A percentile compares a stretch with the other conserved stretches of the same genome.
Evolutionary conservation across 2,888 invertebrate genomes (phyloP).

Genomic region (Morinoia aosen): DNA sequence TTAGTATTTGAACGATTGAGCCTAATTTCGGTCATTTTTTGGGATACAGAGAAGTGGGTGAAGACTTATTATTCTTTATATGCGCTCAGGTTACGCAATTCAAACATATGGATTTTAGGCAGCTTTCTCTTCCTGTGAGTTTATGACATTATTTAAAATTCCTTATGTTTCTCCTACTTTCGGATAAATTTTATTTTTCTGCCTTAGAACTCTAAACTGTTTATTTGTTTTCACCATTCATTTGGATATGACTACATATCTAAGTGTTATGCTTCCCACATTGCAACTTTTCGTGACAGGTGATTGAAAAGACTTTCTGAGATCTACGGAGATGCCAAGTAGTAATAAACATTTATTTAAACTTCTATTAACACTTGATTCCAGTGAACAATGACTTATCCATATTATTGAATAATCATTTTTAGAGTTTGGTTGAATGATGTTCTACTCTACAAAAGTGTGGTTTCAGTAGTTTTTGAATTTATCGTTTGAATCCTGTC

Average conservation of each 20-base stretch:
- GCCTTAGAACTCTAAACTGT: not conserved
- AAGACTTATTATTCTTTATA: not conserved
- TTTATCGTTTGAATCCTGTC: not conserved
- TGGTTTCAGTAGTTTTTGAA: not conserved
- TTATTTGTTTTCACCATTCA: not conserved
- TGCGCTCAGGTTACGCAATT: not conserved
- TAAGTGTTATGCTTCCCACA: not conserved
- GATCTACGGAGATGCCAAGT: slow-evolving; percentile 12
- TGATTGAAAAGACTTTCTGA: slow-evolving; percentile 29
- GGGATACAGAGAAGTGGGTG: not conserved
- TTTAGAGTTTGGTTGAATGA: not conserved
- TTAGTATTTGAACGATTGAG: not conserved
- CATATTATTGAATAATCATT: not conserved
- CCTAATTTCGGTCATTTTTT: not conserved
- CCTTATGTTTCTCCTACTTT: not conserved
- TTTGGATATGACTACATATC: not conserved
- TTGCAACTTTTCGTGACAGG: not conserved
- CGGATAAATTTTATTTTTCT: not conserved
- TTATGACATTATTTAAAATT: not conserved
- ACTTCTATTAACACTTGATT: not conserved
- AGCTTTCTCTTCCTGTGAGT: not conserved
- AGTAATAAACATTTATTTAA: not conserved
- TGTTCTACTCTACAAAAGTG: not conserved
- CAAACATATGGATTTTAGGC: not conserved
- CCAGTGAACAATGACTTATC: not conserved